Evolutionary conservation across 2,797 vertebrate species (phyloP).

Genomic region (Gephyroberyx darwinii): DNA sequence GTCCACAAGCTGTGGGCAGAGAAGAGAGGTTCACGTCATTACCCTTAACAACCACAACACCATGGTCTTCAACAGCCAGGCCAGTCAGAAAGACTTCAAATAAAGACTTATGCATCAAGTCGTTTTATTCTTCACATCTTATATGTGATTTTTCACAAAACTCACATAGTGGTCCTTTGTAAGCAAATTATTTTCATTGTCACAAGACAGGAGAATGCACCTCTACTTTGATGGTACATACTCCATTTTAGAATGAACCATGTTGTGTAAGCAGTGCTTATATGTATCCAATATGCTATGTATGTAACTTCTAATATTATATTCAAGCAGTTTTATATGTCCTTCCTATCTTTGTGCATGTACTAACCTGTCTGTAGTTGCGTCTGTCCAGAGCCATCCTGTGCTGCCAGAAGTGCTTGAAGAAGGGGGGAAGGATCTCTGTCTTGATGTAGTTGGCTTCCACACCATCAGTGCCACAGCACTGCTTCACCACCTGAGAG

Average conservation of each 20-base stretch:
- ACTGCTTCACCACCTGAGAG: slow-evolving; percentile 96
- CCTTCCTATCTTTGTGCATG: background rate
- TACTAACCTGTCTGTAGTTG: slow-evolving; percentile 96
- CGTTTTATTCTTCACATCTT: background rate
- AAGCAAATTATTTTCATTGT: too few relatives aligned
- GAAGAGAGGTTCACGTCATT: background rate
- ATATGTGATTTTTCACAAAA: too few relatives aligned
- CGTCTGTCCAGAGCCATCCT: slow-evolving; percentile 98
- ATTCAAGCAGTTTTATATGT: background rate
- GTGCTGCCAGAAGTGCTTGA: slow-evolving; percentile 99
- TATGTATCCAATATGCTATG: too few relatives aligned
- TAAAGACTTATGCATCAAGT: too few relatives aligned
- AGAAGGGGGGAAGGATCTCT: slow-evolving; percentile 98
- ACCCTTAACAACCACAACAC: background rate
- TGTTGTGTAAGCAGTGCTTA: too few relatives aligned
- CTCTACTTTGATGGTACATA: too few relatives aligned
- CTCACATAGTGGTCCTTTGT: too few relatives aligned
- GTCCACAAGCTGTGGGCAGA: slow-evolving; percentile 89
- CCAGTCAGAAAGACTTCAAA: too few relatives aligned
- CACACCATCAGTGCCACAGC: slow-evolving; percentile 98
- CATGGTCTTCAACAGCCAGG: too few relatives aligned
- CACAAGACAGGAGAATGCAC: too few relatives aligned
- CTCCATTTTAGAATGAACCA: too few relatives aligned
- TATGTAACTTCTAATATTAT: too few relatives aligned
- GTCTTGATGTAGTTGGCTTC: slow-evolving; percentile 99